Evolutionary conservation across 1,140 invertebrate genomes (phyloP).

Genomic region (Pristionchus pacificus): DNA sequence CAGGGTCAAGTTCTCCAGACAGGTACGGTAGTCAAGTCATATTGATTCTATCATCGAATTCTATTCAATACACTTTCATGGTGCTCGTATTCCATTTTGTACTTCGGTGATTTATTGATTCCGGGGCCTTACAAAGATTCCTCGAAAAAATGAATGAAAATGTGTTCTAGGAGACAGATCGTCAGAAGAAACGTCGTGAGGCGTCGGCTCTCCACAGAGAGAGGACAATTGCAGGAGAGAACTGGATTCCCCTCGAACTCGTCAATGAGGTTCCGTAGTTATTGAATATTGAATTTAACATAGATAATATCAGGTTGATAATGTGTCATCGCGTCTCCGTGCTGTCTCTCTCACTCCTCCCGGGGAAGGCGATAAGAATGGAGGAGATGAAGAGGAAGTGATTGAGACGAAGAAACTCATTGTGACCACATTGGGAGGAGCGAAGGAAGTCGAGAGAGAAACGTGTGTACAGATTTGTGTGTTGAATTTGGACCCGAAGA

Average conservation of each 20-base stretch:
- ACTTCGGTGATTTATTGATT: too few species aligned
- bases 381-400: background rate
- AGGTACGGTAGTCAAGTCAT: background rate
- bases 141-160: too few species aligned
- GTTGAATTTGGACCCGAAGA: too few species aligned
- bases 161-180: background rate
- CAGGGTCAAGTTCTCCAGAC: background rate
- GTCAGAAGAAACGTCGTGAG: background rate
- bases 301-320: background rate
- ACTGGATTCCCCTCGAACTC: background rate
- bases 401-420: background rate
- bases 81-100: too few species aligned
- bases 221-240: background rate
- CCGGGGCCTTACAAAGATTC: too few species aligned
- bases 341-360: background rate
- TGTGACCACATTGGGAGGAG: background rate
- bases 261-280: background rate
- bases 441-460: background rate
- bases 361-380: background rate
- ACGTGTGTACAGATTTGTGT: background rate
- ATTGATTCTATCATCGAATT: too few species aligned
- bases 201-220: background rate
- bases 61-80: too few species aligned
- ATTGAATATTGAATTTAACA: background rate
- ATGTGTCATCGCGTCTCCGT: background rate